phyloP scores from a whole-genome alignment of 1,140 invertebrate species.

The Coptotermes formosanus region DNA sequence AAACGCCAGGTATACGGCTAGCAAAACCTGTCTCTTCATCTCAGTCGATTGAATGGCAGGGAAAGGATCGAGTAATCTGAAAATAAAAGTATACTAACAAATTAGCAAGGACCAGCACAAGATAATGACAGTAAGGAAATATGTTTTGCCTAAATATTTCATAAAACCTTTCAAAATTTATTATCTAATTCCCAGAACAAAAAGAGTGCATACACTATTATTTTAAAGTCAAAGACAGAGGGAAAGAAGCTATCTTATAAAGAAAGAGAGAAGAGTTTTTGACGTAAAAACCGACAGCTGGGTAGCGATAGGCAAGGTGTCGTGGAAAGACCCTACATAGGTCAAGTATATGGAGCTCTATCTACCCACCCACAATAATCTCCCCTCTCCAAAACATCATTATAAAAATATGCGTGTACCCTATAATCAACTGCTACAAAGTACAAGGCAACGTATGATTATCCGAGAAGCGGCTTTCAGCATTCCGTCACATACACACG shows the following conservation, averaged over 20 bases:
- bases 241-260: neutral
- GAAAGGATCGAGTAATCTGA: no score
- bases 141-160: neutral
- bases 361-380: neutral
- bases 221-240: neutral
- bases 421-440: constrained; percentile 9
- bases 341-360: neutral
- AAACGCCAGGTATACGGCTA: no score
- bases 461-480: neutral
- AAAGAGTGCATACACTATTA: neutral
- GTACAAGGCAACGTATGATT: constrained; percentile 1
- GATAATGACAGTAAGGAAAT: no score
- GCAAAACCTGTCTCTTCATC: no score
- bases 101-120: no score
- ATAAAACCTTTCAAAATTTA: neutral
- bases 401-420: neutral
- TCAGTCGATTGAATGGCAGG: no score
- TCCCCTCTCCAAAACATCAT: neutral
- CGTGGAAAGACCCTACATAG: neutral
- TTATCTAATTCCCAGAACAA: neutral
- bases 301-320: constrained; percentile 2
- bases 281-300: neutral
- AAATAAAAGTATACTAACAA: no score
- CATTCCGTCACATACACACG: constrained; percentile 1
- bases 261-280: neutral